Evolutionary conservation across 2,113 vertebrate species (phyloP), one percentile per base, ranked within the genome.

Genomic region (Mesitornis unicolor): DNA sequence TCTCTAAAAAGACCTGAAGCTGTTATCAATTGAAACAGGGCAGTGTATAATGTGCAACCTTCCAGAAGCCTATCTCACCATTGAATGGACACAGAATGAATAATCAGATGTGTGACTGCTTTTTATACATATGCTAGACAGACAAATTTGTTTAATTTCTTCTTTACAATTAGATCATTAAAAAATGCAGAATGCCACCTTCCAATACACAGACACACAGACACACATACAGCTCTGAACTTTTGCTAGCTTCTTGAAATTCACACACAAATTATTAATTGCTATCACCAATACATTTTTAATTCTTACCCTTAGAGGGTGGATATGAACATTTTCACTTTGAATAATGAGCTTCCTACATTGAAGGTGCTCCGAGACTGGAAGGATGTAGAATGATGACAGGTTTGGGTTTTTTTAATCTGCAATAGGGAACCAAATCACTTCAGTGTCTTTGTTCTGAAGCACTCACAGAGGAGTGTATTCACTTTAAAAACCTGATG

Each of bases 401-500:
- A 40, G 3, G 2, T 0, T 14, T n/a, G 43, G 43, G 43, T 56
- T 61, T 85, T 87, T 68, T 67, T 9, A 71, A 50, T 48, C 14
- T 64, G 24, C 16, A 56, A 21, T 11, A 36, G 36, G 16, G 43
- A 83, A 47, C 14, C 1, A 11, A 68, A 78, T 45, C 28, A 35
- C 56, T 85, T 75, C 51, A 64, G 61, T 6, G 8, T 7, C 9
- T 63, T 83, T 3, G 3, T 17, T 80, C 40, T 73, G 53, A 31
- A 76, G 26, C 15, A 53, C 4, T 83, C 2, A 2, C 8, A 71
- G 33, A 71, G 10, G 16, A 85, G 7, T 7, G 1, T 3, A 42
- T 65, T 80, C 54, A 60, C 31, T 86, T 82, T 19, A 73, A 93
- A 95, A 96, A 31, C 20, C 33, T 67, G 11, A 35, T 24, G 31